Evolutionary conservation across 2,113 vertebrate species (phyloP).

Genomic region (Oceanodroma tethys): DNA sequence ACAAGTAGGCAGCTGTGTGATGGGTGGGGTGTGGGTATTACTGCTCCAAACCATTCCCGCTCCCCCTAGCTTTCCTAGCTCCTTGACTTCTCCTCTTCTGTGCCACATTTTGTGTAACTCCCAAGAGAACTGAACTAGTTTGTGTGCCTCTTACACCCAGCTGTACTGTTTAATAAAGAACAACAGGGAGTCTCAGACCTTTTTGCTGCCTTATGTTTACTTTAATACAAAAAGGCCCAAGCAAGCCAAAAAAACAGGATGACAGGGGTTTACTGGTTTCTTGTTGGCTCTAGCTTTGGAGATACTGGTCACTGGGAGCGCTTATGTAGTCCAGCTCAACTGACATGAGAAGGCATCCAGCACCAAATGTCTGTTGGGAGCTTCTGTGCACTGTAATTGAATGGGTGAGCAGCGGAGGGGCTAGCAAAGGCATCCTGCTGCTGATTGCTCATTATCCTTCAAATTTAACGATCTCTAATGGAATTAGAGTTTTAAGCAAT

Average conservation of each 20-base stretch:
- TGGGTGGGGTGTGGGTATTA: not conserved
- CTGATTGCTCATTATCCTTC: not conserved
- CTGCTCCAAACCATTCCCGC: not conserved
- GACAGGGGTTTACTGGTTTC: not conserved
- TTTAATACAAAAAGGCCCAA: not conserved
- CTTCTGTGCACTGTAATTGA: not conserved
- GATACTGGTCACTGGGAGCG: not conserved
- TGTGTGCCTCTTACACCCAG: constrained; percentile 22
- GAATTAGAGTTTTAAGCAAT: not conserved
- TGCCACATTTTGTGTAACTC: constrained; percentile 13
- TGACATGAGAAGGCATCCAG: not conserved
- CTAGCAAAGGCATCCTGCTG: not conserved
- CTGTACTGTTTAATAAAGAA: constrained; percentile 45
- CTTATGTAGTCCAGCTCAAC: not conserved
- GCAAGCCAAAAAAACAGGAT: not conserved
- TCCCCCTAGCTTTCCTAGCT: not conserved
- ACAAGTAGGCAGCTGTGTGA: not conserved
- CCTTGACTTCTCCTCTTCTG: not conserved
- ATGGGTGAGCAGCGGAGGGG: not conserved
- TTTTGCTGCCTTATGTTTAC: not conserved
- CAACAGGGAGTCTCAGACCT: not conserved
- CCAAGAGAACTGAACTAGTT: constrained; percentile 33
- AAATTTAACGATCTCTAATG: not conserved
- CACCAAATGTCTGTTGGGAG: not conserved
- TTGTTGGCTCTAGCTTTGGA: not conserved